A percentile compares a stretch with the other conserved stretches of the same genome.
Conservation (phyloP, 2,113 vertebrate genomes). For the Delphinus delphis region DNA sequence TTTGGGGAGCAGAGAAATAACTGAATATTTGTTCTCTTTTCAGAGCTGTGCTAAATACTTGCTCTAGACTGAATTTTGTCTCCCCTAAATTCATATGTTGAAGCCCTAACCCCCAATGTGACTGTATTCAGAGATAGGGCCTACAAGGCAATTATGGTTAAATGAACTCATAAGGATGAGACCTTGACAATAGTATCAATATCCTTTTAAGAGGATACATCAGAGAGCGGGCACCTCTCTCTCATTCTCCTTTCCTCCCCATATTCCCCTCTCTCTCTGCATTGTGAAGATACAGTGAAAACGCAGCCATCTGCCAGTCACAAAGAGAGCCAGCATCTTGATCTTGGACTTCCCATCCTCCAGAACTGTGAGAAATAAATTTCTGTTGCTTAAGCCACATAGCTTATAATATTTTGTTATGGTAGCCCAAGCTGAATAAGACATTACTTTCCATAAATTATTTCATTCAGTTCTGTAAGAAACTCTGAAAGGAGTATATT, state of each 20-base stretch:
- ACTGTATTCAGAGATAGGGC: background rate
- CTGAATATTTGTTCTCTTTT: background rate
- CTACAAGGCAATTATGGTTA: background rate
- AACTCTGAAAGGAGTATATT: background rate
- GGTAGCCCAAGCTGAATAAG: background rate
- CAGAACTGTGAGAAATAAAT: background rate
- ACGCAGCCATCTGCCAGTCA: background rate
- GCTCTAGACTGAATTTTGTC: background rate
- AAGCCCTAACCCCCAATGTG: background rate
- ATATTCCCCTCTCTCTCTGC: background rate
- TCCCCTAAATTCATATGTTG: background rate
- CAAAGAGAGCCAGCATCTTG: background rate
- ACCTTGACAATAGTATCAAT: background rate
- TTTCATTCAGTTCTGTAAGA: background rate
- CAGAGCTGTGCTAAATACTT: background rate
- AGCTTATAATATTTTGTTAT: background rate
- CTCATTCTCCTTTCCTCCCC: background rate
- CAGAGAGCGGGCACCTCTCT: background rate
- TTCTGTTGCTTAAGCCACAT: background rate
- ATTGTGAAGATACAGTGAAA: background rate
- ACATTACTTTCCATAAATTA: background rate
- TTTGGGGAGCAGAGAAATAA: background rate
- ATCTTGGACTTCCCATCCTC: background rate
- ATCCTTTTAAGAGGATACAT: background rate
- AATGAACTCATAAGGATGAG: background rate